Percentiles rank a stretch among this genome's conserved stretches.
Evolutionary conservation across 2,888 invertebrate species (phyloP).

Genomic region (Bruchidius siliquastri): DNA sequence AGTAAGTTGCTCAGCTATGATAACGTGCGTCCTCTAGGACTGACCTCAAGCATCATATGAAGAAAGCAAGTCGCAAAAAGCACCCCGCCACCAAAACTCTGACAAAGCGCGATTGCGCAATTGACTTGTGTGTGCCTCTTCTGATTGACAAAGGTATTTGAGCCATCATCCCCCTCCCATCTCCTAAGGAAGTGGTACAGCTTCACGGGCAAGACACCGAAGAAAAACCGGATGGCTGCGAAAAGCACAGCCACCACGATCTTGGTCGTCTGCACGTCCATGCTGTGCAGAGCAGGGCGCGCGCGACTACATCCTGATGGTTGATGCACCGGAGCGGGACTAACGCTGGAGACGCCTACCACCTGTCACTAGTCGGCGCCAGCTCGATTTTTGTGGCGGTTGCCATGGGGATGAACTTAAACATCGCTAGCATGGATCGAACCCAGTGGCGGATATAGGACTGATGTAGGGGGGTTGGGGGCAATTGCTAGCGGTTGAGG

Average conservation of each 20-base stretch:
- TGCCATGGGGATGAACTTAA: background rate
- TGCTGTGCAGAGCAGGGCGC: background rate
- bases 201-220: constrained; percentile 51
- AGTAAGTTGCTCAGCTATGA: background rate
- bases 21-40: background rate
- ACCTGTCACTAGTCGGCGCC: background rate
- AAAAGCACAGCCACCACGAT: constrained; percentile 49
- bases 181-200: constrained; percentile 43
- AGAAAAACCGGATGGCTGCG: constrained; percentile 47
- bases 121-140: constrained; percentile 38
- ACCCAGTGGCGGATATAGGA: too few species aligned
- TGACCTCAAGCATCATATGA: constrained; percentile 54
- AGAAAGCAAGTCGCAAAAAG: constrained; percentile 55
- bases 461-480: too few species aligned
- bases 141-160: constrained; percentile 35
- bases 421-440: too few species aligned
- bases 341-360: background rate
- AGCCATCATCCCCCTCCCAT: constrained; percentile 38
- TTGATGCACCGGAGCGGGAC: background rate
- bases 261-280: constrained; percentile 44
- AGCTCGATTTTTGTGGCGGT: background rate
- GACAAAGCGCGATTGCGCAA: constrained; percentile 42
- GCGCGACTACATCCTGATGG: constrained; percentile 8
- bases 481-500: too few species aligned
- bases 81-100: constrained; percentile 54